Percentiles rank a stretch among this genome's conserved stretches.
phyloP scores from a whole-genome alignment of 2,888 invertebrate genomes.

The Sabellastarte sp. region DNA sequence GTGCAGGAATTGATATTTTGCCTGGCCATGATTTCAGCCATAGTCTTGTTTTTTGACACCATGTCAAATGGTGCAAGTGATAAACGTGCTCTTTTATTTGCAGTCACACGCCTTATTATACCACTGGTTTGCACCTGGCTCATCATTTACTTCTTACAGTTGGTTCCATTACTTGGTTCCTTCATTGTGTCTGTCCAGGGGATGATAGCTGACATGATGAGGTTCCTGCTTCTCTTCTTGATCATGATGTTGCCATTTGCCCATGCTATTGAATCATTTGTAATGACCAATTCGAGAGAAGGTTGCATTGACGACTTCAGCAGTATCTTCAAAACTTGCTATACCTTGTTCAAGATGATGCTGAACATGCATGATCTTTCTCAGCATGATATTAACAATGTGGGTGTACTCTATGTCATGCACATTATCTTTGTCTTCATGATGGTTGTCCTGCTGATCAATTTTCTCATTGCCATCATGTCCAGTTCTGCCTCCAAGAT shows the following conservation, averaged over 20 bases:
- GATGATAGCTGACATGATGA: slow-evolving; percentile 14
- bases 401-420: neutral
- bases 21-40: neutral
- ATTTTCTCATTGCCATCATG: slow-evolving; percentile 20
- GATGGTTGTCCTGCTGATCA: slow-evolving; percentile 14
- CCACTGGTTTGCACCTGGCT: slow-evolving; percentile 9
- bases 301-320: slow-evolving; percentile 11
- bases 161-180: slow-evolving; percentile 19
- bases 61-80: neutral
- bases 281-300: slow-evolving; percentile 4
- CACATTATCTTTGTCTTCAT: slow-evolving; percentile 15
- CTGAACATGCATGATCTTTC: slow-evolving; percentile 15
- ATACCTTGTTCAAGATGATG: slow-evolving; percentile 15
- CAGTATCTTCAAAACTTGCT: neutral
- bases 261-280: slow-evolving; percentile 4
- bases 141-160: slow-evolving; percentile 18
- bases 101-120: neutral
- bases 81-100: neutral
- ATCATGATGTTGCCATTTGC: slow-evolving; percentile 13
- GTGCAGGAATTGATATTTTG: neutral
- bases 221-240: slow-evolving; percentile 15
- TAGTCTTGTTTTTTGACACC: too few relatives aligned
- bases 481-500: neutral
- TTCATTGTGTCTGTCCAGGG: slow-evolving; percentile 14
- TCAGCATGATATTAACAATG: neutral